phyloP scores from a whole-genome alignment of 2,797 vertebrate species.

The Rhinophrynus dorsalis region DNA sequence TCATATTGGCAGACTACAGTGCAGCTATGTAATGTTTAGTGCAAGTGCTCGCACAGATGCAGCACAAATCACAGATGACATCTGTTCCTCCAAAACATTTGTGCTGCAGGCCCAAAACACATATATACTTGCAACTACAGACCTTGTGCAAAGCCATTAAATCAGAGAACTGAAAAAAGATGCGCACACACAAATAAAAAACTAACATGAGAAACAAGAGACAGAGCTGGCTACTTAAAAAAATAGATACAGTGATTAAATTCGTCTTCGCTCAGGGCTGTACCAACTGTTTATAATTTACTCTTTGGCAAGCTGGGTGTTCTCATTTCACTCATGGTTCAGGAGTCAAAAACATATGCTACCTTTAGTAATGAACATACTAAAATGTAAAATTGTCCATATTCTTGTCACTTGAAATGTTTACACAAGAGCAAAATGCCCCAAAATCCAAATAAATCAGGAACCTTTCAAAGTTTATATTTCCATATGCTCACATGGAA shows the following conservation, averaged over 20 bases:
- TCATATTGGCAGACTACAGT: slow-evolving; percentile 36
- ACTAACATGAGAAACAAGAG: slow-evolving; percentile 61
- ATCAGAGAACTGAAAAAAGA: slow-evolving; percentile 61
- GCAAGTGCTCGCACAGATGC: slow-evolving; percentile 35
- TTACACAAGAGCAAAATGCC: slow-evolving; percentile 70
- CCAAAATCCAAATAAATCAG: slow-evolving; percentile 70
- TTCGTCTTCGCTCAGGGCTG: slow-evolving; percentile 65
- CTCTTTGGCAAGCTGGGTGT: slow-evolving; percentile 68
- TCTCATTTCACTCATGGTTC: slow-evolving; percentile 68
- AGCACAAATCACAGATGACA: slow-evolving; percentile 59
- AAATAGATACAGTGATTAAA: slow-evolving; percentile 67
- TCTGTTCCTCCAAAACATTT: slow-evolving; percentile 58
- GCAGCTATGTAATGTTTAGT: slow-evolving; percentile 36
- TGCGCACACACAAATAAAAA: slow-evolving; percentile 51
- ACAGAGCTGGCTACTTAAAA: slow-evolving; percentile 65
- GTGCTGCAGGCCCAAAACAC: slow-evolving; percentile 55
- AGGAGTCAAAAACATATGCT: slow-evolving; percentile 73
- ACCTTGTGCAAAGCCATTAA: slow-evolving; percentile 62
- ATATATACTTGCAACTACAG: slow-evolving; percentile 59
- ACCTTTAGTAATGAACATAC: slow-evolving; percentile 69
- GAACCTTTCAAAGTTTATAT: slow-evolving; percentile 68
- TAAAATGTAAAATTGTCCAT: slow-evolving; percentile 68
- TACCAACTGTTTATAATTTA: slow-evolving; percentile 71
- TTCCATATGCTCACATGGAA: slow-evolving; percentile 69
- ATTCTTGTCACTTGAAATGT: slow-evolving; percentile 71